These are phyloP conservation scores for Pristionchus mayeri DNA, from an alignment of 2,888 invertebrate genomes.

Conservation along the genomic window DNA sequence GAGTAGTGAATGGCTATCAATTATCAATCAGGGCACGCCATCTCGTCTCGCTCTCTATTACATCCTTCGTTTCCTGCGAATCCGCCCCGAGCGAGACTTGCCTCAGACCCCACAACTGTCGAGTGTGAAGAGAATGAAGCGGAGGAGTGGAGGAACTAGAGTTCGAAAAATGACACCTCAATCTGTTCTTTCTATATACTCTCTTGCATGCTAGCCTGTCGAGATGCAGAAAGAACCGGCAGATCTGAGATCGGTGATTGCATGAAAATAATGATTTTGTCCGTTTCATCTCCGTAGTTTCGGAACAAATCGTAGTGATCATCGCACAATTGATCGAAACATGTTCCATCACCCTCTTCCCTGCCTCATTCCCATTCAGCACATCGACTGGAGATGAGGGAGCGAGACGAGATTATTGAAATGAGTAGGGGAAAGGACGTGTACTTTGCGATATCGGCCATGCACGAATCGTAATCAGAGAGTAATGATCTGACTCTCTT, in stretches of 20 bases:
- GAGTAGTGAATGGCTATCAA: background rate
- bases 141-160: conserved; percentile 13
- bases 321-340: background rate
- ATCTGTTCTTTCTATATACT: no score
- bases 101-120: conserved; percentile 32
- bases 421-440: background rate
- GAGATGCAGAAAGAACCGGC: no score
- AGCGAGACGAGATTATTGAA: background rate
- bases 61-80: background rate
- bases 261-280: no score
- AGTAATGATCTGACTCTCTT: background rate
- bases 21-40: background rate
- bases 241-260: background rate
- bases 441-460: background rate
- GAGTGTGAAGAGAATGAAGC: background rate
- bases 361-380: background rate
- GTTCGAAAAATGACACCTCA: no score
- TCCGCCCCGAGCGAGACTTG: background rate
- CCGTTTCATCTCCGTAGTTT: no score
- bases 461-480: background rate
- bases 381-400: background rate
- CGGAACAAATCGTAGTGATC: no score
- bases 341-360: background rate
- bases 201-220: no score
- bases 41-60: conserved; percentile 28